Conservation (phyloP, 2,113 vertebrate species). For the Nibea coibor region DNA sequence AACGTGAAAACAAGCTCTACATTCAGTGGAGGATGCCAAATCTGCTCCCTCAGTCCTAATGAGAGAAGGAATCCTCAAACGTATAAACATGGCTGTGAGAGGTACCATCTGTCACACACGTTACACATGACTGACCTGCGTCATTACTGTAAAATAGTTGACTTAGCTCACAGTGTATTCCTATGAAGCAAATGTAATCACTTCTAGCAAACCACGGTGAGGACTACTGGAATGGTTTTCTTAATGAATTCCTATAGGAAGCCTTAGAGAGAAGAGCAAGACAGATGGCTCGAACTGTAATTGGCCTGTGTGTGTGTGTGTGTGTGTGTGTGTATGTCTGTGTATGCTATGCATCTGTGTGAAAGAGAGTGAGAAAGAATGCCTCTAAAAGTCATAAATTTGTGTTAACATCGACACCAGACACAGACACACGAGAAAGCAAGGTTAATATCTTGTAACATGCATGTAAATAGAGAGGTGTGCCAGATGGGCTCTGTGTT, state of each 20-base stretch:
- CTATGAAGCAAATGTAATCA: constrained; percentile 35
- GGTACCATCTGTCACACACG: constrained; percentile 59
- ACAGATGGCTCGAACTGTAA: constrained; percentile 64
- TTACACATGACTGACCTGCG: constrained; percentile 54
- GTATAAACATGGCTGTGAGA: constrained; percentile 31
- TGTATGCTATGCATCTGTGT: background rate
- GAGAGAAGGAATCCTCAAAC: constrained; percentile 41
- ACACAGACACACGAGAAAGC: background rate
- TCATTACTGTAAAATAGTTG: constrained; percentile 46
- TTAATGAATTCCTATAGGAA: constrained; percentile 64
- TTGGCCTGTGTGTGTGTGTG: constrained; percentile 37
- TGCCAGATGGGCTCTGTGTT: background rate
- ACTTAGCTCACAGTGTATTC: constrained; percentile 27
- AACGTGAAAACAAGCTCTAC: constrained; percentile 16
- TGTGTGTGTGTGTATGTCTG: constrained; percentile 12
- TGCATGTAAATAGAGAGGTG: background rate
- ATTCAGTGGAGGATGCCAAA: background rate
- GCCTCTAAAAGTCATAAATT: background rate
- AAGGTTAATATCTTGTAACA: background rate
- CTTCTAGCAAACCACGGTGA: constrained; percentile 27
- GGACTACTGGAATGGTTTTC: constrained; percentile 31
- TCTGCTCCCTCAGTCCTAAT: constrained; percentile 23
- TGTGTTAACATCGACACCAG: background rate
- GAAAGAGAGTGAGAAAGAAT: background rate
- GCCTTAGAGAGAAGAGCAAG: constrained; percentile 42